Evolutionary conservation across 2,888 invertebrate species (phyloP).

Genomic region (Xylota segnis): DNA sequence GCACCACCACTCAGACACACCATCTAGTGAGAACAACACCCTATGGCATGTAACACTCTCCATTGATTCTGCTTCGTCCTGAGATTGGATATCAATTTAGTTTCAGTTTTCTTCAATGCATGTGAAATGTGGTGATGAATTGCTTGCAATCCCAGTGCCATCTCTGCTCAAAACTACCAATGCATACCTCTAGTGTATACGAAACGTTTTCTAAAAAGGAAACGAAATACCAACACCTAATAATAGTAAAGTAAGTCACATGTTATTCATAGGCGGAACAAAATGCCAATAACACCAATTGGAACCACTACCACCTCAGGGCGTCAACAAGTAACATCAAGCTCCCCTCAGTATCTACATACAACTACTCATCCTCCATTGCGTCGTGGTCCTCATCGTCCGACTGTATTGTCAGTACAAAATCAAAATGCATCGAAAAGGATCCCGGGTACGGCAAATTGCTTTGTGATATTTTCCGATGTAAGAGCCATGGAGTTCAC

Average conservation of each 20-base stretch:
- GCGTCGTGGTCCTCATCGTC: constrained; percentile 10
- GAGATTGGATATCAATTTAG: constrained; percentile 76
- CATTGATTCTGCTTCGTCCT: constrained; percentile 61
- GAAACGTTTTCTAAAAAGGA: constrained; percentile 56
- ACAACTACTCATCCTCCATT: constrained; percentile 18
- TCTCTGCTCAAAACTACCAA: neutral
- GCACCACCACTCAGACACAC: constrained; percentile 53
- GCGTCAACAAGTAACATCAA: constrained; percentile 67
- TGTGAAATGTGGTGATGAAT: constrained; percentile 64
- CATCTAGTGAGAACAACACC: constrained; percentile 48
- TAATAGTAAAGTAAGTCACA: constrained; percentile 74
- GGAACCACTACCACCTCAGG: constrained; percentile 47
- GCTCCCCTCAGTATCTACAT: constrained; percentile 21
- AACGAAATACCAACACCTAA: constrained; percentile 76
- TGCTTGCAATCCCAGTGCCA: constrained; percentile 28
- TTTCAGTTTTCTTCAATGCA: constrained; percentile 70
- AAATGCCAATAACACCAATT: constrained; percentile 63
- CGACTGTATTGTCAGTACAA: constrained; percentile 2
- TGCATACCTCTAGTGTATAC: neutral
- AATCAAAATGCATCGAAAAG: constrained; percentile 52
- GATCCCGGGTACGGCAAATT: constrained; percentile 50
- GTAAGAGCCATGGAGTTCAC: constrained; percentile 32
- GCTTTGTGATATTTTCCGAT: constrained; percentile 62
- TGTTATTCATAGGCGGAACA: constrained; percentile 63
- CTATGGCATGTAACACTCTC: constrained; percentile 71